phyloP scores from a whole-genome alignment of 2,888 invertebrate genomes.

The Andricus quercusramuli region DNA sequence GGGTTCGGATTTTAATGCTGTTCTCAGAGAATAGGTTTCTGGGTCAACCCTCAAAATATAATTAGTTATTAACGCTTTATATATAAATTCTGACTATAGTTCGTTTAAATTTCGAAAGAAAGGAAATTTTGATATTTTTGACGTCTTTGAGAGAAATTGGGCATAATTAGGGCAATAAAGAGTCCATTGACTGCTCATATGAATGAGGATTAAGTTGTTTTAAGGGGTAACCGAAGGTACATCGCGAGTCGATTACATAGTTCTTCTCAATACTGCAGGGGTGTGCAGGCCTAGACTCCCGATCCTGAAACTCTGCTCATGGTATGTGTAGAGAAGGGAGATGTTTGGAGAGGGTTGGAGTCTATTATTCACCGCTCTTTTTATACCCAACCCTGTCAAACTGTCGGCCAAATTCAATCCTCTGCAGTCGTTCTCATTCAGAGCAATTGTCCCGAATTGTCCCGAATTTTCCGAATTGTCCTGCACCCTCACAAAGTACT shows the following conservation, averaged over 20 bases:
- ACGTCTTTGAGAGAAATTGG: neutral
- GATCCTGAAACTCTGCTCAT: conserved; percentile 63
- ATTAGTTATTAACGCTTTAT: too few relatives aligned
- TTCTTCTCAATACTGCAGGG: conserved; percentile 50
- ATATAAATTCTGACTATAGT: neutral
- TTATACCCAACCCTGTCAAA: conserved; percentile 74
- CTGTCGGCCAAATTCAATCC: conserved; percentile 76
- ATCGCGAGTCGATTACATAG: conserved; percentile 49
- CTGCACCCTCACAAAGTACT: conserved; percentile 17
- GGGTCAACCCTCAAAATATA: too few relatives aligned
- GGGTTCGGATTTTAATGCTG: too few relatives aligned
- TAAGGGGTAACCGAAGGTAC: conserved; percentile 38
- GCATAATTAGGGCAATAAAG: conserved; percentile 12
- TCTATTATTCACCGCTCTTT: conserved; percentile 77
- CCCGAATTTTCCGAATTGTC: neutral
- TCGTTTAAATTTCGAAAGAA: neutral
- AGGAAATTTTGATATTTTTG: neutral
- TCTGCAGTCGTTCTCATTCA: conserved; percentile 74
- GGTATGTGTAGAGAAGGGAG: conserved; percentile 70
- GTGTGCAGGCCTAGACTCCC: conserved; percentile 61
- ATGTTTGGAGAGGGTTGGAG: conserved; percentile 76
- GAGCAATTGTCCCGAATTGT: conserved; percentile 20
- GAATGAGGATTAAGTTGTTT: conserved; percentile 39
- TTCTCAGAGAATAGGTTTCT: too few relatives aligned
- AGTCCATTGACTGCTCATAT: conserved; percentile 33